Evolutionary conservation across 1,140 invertebrate species (phyloP).

Genomic region (Drosophila grimshawi): DNA sequence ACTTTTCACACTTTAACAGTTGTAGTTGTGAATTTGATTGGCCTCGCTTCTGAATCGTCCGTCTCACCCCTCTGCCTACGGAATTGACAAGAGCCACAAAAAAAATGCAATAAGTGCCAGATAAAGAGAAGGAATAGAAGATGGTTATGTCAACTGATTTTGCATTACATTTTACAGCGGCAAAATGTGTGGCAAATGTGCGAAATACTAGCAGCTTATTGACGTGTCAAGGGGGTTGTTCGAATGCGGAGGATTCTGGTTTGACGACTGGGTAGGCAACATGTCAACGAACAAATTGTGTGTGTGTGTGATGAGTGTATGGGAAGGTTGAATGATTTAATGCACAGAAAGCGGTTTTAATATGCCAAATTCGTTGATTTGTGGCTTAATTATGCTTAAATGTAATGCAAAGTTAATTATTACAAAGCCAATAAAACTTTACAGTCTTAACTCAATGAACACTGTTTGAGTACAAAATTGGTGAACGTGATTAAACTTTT

Average conservation of each 20-base stretch:
- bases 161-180: constrained; percentile 57
- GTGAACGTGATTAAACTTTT: not conserved
- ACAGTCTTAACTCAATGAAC: not conserved
- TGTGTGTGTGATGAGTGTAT: constrained; percentile 1
- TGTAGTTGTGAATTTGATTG: constrained; percentile 9
- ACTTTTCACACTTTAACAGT: constrained; percentile 5
- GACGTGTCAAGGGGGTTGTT: not conserved
- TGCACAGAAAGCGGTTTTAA: not conserved
- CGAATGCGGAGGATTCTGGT: not conserved
- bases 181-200: constrained; percentile 65
- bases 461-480: not conserved
- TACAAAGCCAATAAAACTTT: not conserved
- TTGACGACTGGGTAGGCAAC: constrained; percentile 37
- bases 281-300: constrained; percentile 25
- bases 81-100: constrained; percentile 53
- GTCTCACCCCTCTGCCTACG: not conserved
- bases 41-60: not conserved
- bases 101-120: constrained; percentile 79
- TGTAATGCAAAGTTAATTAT: not conserved
- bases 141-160: constrained; percentile 65
- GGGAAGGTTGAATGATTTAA: constrained; percentile 18
- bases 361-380: not conserved
- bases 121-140: not conserved
- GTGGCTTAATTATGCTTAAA: not conserved
- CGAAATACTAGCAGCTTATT: constrained; percentile 43